phyloP scores from a whole-genome alignment of 2,888 invertebrate species.

The Cheilosia scutellata region DNA sequence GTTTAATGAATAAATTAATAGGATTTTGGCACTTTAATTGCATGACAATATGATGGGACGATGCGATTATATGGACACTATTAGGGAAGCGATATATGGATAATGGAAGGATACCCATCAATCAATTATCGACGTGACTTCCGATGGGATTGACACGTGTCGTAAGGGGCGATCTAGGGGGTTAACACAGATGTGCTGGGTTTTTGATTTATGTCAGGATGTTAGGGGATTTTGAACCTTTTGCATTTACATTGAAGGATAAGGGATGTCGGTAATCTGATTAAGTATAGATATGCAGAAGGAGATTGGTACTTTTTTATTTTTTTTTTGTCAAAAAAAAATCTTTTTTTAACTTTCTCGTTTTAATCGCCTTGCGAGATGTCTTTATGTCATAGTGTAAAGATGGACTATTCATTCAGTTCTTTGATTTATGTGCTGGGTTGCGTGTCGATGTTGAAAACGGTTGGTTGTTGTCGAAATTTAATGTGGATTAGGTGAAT shows the following conservation, averaged over 20 bases:
- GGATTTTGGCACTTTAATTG: constrained; percentile 71
- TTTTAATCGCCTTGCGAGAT: background rate
- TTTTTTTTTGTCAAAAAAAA: too few relatives aligned
- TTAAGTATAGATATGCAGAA: background rate
- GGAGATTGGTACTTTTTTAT: background rate
- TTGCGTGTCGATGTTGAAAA: too few relatives aligned
- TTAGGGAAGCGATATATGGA: constrained; percentile 15
- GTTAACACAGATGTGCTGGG: constrained; percentile 28
- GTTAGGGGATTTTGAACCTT: background rate
- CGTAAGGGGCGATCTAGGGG: constrained; percentile 21
- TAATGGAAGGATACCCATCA: constrained; percentile 70
- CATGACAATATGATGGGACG: constrained; percentile 21
- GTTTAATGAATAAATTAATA: constrained; percentile 73
- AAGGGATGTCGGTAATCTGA: background rate
- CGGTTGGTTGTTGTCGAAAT: too few relatives aligned
- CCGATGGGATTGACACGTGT: constrained; percentile 69
- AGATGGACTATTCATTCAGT: too few relatives aligned
- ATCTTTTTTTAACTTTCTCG: background rate
- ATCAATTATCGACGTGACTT: constrained; percentile 73
- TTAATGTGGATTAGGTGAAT: too few relatives aligned
- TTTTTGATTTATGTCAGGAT: constrained; percentile 43
- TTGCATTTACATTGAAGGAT: constrained; percentile 5
- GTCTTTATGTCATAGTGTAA: too few relatives aligned
- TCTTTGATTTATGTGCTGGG: too few relatives aligned
- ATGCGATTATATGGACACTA: background rate